A percentile compares a stretch with the other conserved stretches of the same genome.
Evolutionary conservation across 2,113 vertebrate genomes (phyloP).

Genomic region (Notiomystis cincta): DNA sequence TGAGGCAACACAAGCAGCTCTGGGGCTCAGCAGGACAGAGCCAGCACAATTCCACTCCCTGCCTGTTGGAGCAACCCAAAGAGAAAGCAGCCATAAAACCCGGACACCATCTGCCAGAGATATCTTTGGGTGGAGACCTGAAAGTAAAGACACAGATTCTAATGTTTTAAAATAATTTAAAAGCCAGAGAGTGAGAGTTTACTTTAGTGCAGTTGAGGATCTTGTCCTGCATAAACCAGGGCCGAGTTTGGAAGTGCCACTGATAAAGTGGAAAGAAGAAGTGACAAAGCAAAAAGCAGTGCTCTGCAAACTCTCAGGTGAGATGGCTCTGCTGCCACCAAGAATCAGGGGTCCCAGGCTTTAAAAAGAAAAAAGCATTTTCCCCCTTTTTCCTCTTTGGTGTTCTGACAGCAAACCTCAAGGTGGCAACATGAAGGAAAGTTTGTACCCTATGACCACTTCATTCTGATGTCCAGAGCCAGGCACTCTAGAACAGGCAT

Average conservation of each 20-base stretch:
- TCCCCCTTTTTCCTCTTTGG: neutral
- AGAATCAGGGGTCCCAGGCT: neutral
- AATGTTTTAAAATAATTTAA: neutral
- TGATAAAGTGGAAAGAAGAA: neutral
- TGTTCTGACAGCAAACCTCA: neutral
- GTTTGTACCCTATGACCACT: neutral
- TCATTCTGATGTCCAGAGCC: neutral
- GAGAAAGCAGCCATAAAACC: neutral
- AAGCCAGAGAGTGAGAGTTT: neutral
- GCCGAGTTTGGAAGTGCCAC: neutral
- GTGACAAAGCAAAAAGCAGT: neutral
- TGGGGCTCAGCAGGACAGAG: neutral
- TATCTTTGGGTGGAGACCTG: neutral
- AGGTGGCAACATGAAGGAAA: neutral
- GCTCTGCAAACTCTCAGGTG: neutral
- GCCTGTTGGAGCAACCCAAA: neutral
- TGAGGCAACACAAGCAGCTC: neutral
- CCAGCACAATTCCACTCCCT: neutral
- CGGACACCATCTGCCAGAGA: neutral
- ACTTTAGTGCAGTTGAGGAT: neutral
- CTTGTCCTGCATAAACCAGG: neutral
- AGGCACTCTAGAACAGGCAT: neutral
- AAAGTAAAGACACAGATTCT: neutral
- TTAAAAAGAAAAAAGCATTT: neutral
- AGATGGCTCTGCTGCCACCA: neutral